phyloP scores from a whole-genome alignment of 2,113 vertebrate species.

The Parus major region DNA sequence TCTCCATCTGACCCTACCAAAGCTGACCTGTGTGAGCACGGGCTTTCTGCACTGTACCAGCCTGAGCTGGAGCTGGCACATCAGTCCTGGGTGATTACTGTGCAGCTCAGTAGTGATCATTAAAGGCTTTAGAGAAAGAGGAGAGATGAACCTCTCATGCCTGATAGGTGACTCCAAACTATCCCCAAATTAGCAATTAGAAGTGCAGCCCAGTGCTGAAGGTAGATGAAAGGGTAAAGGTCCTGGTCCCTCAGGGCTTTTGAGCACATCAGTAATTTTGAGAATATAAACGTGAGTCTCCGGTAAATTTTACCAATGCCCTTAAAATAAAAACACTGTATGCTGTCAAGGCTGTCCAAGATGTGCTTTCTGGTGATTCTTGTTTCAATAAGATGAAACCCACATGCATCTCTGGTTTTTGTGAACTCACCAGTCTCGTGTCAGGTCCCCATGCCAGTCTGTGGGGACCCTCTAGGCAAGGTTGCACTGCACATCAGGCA shows the following conservation, averaged over 20 bases:
- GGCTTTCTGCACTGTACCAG: background rate
- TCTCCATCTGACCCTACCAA: background rate
- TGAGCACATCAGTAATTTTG: background rate
- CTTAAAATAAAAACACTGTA: background rate
- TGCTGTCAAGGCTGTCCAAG: background rate
- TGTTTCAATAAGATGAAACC: background rate
- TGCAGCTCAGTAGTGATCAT: background rate
- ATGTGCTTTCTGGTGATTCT: background rate
- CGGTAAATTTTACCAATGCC: background rate
- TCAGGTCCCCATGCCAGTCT: background rate
- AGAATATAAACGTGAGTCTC: background rate
- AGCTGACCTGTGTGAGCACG: background rate
- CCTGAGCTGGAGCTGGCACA: background rate
- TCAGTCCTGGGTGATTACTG: background rate
- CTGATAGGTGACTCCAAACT: background rate
- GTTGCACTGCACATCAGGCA: background rate
- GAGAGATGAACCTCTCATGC: background rate
- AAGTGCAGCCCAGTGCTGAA: background rate
- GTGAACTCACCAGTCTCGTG: background rate
- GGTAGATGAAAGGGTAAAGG: background rate
- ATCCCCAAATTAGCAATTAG: background rate
- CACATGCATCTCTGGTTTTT: fast-evolving
- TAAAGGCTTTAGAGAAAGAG: background rate
- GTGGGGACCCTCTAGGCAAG: background rate
- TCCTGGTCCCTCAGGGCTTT: background rate